Conservation (phyloP, 2,888 invertebrate species). For the Caenorhabditis sp. region DNA sequence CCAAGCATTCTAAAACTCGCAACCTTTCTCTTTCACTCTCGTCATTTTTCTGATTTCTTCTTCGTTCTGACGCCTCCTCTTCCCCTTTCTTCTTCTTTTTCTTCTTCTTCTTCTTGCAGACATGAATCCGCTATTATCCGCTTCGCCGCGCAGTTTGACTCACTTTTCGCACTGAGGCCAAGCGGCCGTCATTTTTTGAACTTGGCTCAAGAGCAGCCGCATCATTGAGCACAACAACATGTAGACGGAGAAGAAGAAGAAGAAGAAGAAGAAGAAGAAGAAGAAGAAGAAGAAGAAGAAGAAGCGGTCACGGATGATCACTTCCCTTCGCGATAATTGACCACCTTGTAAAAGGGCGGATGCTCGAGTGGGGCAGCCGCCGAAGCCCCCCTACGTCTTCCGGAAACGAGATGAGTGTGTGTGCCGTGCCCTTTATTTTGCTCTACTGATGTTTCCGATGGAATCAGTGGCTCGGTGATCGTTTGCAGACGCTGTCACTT, state of each 20-base stretch:
- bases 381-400: constrained; percentile 4
- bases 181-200: constrained; percentile 19
- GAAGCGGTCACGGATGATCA: constrained; percentile 23
- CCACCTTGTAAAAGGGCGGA: constrained; percentile 11
- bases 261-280: background rate
- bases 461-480: too few relatives aligned
- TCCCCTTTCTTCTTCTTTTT: background rate
- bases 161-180: too few relatives aligned
- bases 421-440: constrained; percentile 15
- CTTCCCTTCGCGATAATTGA: constrained; percentile 29
- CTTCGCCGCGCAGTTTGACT: background rate
- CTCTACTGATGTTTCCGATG: constrained; percentile 4
- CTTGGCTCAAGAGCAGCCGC: constrained; percentile 3
- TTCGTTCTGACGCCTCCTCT: too few relatives aligned
- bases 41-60: too few relatives aligned
- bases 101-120: constrained; percentile 6
- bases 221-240: background rate
- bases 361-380: background rate
- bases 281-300: background rate
- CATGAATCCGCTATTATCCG: constrained; percentile 14
- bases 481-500: too few relatives aligned
- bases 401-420: background rate
- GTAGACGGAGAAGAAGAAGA: background rate
- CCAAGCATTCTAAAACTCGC: too few relatives aligned
- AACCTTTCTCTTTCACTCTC: too few relatives aligned